These are phyloP conservation scores for Drosophila truncata DNA, from an alignment of 1,140 invertebrate species.

Conservation along the genomic window DNA sequence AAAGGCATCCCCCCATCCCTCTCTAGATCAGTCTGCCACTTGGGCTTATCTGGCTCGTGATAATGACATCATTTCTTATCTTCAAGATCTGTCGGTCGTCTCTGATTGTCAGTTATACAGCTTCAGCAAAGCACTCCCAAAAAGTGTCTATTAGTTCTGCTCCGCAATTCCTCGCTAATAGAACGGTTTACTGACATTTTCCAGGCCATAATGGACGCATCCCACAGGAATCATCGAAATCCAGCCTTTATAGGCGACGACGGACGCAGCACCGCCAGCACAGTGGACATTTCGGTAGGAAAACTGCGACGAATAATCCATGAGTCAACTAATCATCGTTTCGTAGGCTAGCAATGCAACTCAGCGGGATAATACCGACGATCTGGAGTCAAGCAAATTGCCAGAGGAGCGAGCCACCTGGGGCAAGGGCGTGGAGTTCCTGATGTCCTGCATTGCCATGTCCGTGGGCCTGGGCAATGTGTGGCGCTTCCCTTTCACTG, in stretches of 20 bases:
- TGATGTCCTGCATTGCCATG: conserved; percentile 93
- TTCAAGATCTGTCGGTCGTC: conserved; percentile 27
- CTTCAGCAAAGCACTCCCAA: conserved; percentile 21
- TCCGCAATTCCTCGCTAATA: conserved; percentile 37
- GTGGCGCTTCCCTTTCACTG: conserved; percentile 93
- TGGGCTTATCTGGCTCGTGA: conserved; percentile 43
- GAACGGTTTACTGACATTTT: conserved; percentile 19
- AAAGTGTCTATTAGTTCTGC: conserved; percentile 28
- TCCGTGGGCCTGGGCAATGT: conserved; percentile 95
- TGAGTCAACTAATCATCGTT: conserved; percentile 54
- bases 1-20: conserved; percentile 13
- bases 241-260: conserved; percentile 78
- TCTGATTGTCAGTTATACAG: conserved; percentile 76
- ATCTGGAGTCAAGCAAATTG: conserved; percentile 50
- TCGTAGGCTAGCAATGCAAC: conserved; percentile 41
- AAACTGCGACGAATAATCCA: conserved; percentile 17
- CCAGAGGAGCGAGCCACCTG: conserved; percentile 88
- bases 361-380: conserved; percentile 17
- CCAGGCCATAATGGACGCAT: conserved; percentile 54
- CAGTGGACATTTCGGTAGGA: conserved; percentile 70
- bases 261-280: conserved; percentile 73
- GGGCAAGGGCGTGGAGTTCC: conserved; percentile 92
- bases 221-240: conserved; percentile 61
- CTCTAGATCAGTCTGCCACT: conserved; percentile 3
- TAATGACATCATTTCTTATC: conserved; percentile 55